Percentiles rank a stretch among this genome's conserved stretches.
Evolutionary conservation across 2,113 vertebrate species (phyloP).

Genomic region (Psophia crepitans): DNA sequence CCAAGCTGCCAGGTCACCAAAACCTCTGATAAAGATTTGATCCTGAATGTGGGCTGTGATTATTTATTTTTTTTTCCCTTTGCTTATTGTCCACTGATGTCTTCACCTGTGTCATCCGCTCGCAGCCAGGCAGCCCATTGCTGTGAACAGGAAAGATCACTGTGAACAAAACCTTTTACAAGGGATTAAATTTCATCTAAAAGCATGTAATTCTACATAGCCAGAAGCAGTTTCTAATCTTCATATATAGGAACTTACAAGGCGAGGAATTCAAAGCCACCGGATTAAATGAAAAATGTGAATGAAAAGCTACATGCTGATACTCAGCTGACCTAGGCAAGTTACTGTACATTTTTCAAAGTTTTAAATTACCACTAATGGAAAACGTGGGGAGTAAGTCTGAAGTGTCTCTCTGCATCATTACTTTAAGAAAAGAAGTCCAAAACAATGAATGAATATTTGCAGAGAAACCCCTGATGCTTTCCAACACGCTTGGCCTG

Average conservation of each 20-base stretch:
- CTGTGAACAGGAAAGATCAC: constrained; percentile 59
- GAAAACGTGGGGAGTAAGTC: constrained; percentile 52
- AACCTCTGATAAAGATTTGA: constrained; percentile 9
- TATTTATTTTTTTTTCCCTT: background rate
- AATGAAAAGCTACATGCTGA: constrained; percentile 63
- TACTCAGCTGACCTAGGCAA: constrained; percentile 62
- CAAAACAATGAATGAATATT: constrained; percentile 69
- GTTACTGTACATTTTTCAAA: constrained; percentile 67
- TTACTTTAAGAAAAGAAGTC: constrained; percentile 33
- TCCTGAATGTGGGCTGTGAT: background rate
- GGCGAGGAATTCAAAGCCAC: constrained; percentile 77
- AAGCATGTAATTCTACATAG: constrained; percentile 75
- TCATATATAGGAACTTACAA: constrained; percentile 72
- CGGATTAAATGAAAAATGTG: constrained; percentile 78
- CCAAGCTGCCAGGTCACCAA: background rate
- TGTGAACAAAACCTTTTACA: constrained; percentile 66
- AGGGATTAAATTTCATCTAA: constrained; percentile 78
- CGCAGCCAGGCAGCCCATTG: constrained; percentile 23
- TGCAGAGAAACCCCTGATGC: constrained; percentile 59
- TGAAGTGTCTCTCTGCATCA: constrained; percentile 54
- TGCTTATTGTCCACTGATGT: background rate
- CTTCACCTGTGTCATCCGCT: constrained; percentile 61
- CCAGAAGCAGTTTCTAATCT: constrained; percentile 76
- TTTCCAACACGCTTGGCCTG: constrained; percentile 58
- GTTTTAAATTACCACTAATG: constrained; percentile 62